Evolutionary conservation across 2,113 vertebrate genomes (phyloP).

Genomic region (Urocolius indicus): DNA sequence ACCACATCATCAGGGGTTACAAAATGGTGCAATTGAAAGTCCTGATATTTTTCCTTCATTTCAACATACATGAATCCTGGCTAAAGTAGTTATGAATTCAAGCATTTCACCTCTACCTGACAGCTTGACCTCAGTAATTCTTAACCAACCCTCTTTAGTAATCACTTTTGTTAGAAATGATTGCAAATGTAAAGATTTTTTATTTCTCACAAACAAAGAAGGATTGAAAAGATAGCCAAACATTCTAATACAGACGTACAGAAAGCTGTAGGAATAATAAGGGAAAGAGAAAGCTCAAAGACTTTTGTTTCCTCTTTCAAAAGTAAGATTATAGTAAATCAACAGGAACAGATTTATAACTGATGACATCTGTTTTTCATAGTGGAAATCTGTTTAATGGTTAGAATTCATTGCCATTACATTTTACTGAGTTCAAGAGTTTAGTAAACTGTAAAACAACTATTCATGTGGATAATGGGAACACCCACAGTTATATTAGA

Average conservation of each 20-base stretch:
- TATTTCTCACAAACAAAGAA: background rate
- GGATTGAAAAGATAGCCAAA: background rate
- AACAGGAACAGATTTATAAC: background rate
- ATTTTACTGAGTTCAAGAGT: background rate
- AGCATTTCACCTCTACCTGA: background rate
- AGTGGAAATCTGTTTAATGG: conserved; percentile 2
- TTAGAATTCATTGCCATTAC: background rate
- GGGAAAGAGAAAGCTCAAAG: background rate
- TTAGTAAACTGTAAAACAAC: conserved; percentile 10
- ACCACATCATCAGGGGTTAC: background rate
- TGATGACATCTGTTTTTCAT: conserved; percentile 19
- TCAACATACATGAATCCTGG: background rate
- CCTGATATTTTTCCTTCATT: background rate
- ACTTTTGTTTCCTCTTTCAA: background rate
- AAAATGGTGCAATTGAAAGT: background rate
- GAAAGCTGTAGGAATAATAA: background rate
- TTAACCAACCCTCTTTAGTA: background rate
- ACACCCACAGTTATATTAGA: background rate
- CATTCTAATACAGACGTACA: background rate
- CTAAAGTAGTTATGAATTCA: background rate
- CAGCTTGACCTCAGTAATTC: background rate
- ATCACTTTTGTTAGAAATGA: background rate
- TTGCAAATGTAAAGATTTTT: background rate
- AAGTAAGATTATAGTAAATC: background rate
- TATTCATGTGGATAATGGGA: background rate